phyloP scores from a whole-genome alignment of 2,888 invertebrate species.

The Acanthoscelides obtectus region DNA sequence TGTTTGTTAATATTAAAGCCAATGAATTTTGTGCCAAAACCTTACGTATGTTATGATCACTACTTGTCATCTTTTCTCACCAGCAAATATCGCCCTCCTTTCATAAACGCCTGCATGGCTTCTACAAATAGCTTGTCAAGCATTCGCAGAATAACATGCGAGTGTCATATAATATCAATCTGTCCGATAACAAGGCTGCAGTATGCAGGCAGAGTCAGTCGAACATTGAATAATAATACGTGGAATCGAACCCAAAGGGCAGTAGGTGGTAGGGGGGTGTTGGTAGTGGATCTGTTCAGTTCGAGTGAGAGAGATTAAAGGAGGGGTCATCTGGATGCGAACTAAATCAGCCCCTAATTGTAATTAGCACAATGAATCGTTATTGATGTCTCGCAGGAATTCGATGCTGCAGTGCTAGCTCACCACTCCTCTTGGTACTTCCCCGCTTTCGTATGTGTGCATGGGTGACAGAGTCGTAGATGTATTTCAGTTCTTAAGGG shows the following conservation, averaged over 20 bases:
- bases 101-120: too few species aligned
- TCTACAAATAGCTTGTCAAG: background rate
- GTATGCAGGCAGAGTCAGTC: conserved; percentile 16
- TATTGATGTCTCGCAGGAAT: conserved; percentile 43
- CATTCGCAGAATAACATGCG: background rate
- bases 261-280: background rate
- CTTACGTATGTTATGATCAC: too few species aligned
- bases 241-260: background rate
- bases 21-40: too few species aligned
- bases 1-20: too few species aligned
- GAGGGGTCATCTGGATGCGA: conserved; percentile 37
- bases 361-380: conserved; percentile 41
- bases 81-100: too few species aligned
- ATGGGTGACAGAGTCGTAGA: background rate
- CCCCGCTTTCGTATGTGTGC: background rate
- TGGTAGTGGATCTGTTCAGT: background rate
- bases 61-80: too few species aligned
- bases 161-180: background rate
- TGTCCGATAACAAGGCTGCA: conserved; percentile 31
- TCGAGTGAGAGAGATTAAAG: conserved; percentile 35
- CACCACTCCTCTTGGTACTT: background rate
- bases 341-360: conserved; percentile 42
- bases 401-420: conserved; percentile 15
- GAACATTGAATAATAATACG: background rate
- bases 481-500: background rate